Conservation (phyloP, 2,113 vertebrate species). For the Microcebus tavaratra region DNA sequence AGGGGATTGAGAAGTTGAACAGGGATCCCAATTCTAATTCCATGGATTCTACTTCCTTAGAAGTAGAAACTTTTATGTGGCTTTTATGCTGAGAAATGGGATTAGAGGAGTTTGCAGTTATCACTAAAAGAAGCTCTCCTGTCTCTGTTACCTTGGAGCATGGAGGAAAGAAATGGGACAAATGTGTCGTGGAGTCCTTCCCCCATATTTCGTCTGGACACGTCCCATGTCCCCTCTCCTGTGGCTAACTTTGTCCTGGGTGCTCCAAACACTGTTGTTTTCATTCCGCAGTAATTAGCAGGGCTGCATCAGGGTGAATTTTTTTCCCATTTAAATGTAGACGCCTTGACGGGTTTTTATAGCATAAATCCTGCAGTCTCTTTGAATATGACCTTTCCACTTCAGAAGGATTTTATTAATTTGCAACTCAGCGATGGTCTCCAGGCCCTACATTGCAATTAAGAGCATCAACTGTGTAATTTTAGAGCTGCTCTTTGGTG, state of each 20-base stretch:
- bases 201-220: not conserved
- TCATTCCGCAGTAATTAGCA: not conserved
- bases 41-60: not conserved
- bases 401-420: conserved; percentile 62
- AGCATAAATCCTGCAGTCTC: not conserved
- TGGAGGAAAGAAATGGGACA: not conserved
- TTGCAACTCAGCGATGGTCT: conserved; percentile 43
- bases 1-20: not conserved
- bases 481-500: conserved; percentile 21
- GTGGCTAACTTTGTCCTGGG: not conserved
- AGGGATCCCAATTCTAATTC: not conserved
- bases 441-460: not conserved
- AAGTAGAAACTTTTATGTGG: not conserved
- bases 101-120: not conserved
- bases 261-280: not conserved
- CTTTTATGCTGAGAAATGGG: not conserved
- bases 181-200: not conserved
- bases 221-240: not conserved
- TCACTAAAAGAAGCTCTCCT: not conserved
- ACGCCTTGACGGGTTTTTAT: not conserved
- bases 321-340: not conserved
- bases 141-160: not conserved
- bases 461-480: conserved; percentile 59
- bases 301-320: not conserved
- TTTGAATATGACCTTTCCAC: conserved; percentile 56